phyloP scores from a whole-genome alignment of 1,140 invertebrate species.

The Brachionus rotundiformis region DNA sequence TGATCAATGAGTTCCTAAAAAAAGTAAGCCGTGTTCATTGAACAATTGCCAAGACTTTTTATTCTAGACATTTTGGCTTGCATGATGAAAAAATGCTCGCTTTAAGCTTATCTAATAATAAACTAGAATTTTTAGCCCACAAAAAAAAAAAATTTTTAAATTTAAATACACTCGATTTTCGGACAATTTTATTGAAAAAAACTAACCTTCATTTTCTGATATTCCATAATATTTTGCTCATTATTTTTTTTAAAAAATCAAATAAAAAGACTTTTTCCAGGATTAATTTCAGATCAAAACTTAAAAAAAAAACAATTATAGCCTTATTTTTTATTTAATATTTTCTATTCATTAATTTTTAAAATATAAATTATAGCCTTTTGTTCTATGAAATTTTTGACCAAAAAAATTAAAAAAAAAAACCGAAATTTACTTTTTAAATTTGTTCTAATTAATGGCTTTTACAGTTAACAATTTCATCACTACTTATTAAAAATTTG shows the following conservation, averaged over 20 bases:
- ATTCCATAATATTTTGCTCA: background rate
- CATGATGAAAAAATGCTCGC: no score
- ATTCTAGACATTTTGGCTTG: no score
- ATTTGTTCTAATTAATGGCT: no score
- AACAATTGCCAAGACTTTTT: no score
- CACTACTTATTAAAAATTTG: no score
- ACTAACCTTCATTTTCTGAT: background rate
- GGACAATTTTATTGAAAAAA: background rate
- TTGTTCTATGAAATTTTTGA: background rate
- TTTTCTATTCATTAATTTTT: background rate
- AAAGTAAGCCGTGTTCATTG: no score
- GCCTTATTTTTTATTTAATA: background rate
- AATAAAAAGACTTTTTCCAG: background rate
- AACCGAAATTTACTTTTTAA: background rate
- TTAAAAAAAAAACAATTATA: background rate
- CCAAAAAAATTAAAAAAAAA: background rate
- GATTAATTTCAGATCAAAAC: constrained; percentile 2
- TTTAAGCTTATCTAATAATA: no score
- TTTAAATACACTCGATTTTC: background rate
- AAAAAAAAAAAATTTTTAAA: background rate
- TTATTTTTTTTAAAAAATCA: background rate
- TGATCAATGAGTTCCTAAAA: no score
- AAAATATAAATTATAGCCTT: background rate
- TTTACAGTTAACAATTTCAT: no score
- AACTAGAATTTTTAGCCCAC: no score